Evolutionary conservation across 2,113 vertebrate genomes (phyloP).

Genomic region (Rhea americana): DNA sequence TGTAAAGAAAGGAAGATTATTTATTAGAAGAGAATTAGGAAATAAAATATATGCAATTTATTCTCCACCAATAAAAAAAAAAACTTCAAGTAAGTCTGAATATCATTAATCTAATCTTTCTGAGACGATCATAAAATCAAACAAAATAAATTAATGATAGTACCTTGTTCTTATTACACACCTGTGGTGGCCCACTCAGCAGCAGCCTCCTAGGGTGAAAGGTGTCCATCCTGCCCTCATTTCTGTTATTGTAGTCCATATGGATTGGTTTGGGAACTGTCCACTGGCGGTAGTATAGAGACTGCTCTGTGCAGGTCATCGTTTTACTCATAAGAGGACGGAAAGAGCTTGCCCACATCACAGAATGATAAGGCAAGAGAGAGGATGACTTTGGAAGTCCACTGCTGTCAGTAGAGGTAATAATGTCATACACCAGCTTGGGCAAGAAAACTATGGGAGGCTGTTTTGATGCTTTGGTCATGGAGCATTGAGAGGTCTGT

Average conservation of each 20-base stretch:
- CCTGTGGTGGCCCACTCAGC: slow-evolving; percentile 96
- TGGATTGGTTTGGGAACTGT: slow-evolving; percentile 88
- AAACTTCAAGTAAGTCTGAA: not conserved
- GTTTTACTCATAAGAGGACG: slow-evolving; percentile 93
- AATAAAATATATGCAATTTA: not conserved
- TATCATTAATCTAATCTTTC: not conserved
- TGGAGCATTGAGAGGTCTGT: slow-evolving; percentile 83
- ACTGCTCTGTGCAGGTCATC: slow-evolving; percentile 98
- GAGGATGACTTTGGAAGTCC: slow-evolving; percentile 93
- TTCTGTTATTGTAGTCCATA: slow-evolving; percentile 91
- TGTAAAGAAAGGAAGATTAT: not conserved
- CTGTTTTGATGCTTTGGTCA: slow-evolving; percentile 84
- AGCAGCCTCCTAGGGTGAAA: slow-evolving; percentile 94
- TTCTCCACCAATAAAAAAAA: not conserved
- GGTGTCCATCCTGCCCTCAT: slow-evolving; percentile 86
- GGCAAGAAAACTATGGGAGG: slow-evolving; percentile 92
- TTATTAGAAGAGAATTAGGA: not conserved
- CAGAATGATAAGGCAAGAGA: slow-evolving; percentile 90
- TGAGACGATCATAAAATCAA: not conserved
- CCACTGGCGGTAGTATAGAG: slow-evolving; percentile 97
- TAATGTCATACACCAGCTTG: slow-evolving; percentile 87
- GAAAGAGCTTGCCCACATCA: slow-evolving; percentile 94
- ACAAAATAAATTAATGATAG: not conserved
- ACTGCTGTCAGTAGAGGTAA: slow-evolving; percentile 87
- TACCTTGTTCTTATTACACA: slow-evolving; percentile 60